Conservation (phyloP, 2,113 vertebrate genomes). For the Variabilichromis moorii region DNA sequence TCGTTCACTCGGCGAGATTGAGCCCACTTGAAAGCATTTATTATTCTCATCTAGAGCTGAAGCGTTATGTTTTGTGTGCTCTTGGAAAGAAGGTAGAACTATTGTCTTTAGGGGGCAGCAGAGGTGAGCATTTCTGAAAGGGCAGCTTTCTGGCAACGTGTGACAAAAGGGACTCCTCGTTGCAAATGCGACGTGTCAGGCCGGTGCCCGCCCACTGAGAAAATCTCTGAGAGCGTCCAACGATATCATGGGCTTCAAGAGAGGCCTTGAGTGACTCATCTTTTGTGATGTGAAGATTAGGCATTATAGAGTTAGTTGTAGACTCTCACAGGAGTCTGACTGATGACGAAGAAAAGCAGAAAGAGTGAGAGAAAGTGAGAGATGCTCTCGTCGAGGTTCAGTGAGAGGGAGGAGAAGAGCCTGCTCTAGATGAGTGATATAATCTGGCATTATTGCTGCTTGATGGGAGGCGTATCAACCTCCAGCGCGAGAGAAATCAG, state of each 20-base stretch:
- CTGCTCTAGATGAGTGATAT: conserved; percentile 56
- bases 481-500: conserved; percentile 45
- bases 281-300: conserved; percentile 56
- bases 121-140: conserved; percentile 66
- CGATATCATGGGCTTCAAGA: conserved; percentile 56
- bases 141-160: conserved; percentile 45
- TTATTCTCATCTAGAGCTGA: conserved; percentile 62
- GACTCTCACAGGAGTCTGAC: conserved; percentile 20
- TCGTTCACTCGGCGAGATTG: conserved; percentile 46
- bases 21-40: conserved; percentile 67
- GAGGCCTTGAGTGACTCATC: conserved; percentile 51
- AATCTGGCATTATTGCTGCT: conserved; percentile 61
- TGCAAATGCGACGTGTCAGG: background rate
- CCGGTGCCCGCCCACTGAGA: conserved; percentile 32
- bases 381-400: conserved; percentile 30
- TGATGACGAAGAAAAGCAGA: conserved; percentile 24
- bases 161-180: conserved; percentile 53
- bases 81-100: conserved; percentile 40
- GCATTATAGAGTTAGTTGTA: conserved; percentile 18
- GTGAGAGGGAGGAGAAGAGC: conserved; percentile 24
- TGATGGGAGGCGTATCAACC: conserved; percentile 53
- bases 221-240: conserved; percentile 31
- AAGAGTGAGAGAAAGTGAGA: conserved; percentile 9
- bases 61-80: conserved; percentile 56
- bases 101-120: conserved; percentile 74